phyloP scores from a whole-genome alignment of 2,888 invertebrate species.

The Parnassius glacialis region DNA sequence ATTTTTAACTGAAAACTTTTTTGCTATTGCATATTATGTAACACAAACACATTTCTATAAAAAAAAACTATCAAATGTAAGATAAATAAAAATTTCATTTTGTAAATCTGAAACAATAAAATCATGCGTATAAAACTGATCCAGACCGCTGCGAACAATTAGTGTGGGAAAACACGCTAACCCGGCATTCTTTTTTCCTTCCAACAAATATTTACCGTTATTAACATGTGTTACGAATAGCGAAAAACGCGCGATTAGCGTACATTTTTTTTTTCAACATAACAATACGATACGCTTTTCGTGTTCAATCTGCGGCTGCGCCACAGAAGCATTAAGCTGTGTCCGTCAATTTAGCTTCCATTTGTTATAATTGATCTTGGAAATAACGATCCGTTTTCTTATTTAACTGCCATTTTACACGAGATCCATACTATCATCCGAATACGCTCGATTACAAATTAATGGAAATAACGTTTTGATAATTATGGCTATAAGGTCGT shows the following conservation, averaged over 20 bases:
- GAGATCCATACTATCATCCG: conserved; percentile 32
- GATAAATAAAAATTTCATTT: conserved; percentile 10
- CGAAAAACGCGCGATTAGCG: conserved; percentile 43
- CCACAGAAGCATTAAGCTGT: conserved; percentile 63
- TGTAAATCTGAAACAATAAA: conserved; percentile 20
- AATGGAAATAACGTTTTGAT: conserved; percentile 22
- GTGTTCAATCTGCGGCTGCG: conserved; percentile 51
- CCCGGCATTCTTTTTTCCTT: conserved; percentile 33
- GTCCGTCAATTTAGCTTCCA: conserved; percentile 54
- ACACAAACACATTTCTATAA: neutral
- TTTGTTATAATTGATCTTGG: conserved; percentile 44
- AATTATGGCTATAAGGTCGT: conserved; percentile 17
- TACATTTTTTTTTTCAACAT: conserved; percentile 31
- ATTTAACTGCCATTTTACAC: conserved; percentile 43
- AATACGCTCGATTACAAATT: conserved; percentile 22
- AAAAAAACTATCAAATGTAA: neutral
- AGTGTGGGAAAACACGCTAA: conserved; percentile 64
- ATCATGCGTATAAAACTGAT: conserved; percentile 37
- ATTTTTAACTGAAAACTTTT: neutral
- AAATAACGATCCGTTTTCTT: conserved; percentile 34
- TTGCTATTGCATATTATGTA: neutral
- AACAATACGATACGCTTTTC: conserved; percentile 65
- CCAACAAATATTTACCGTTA: conserved; percentile 60
- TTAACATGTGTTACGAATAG: conserved; percentile 41
- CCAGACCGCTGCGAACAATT: conserved; percentile 50